Base-by-base conservation (phyloP, 2,888 invertebrate genomes). In the Myathropa florea region DNA sequence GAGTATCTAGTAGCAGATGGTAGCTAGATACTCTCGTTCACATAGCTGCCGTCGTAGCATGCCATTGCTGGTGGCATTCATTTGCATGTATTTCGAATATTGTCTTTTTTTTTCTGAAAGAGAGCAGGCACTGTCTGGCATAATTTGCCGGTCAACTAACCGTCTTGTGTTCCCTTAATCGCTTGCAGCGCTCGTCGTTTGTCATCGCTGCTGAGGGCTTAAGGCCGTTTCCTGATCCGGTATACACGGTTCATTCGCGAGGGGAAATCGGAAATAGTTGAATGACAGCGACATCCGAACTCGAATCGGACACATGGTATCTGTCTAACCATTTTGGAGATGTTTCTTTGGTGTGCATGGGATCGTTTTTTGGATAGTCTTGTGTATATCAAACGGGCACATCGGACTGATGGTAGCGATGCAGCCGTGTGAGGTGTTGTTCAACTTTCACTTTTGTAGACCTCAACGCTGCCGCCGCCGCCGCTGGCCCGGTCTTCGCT, bases 181-280 rank as follows among this genome's bases (percentile, higher is more conserved):
- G 67, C 21, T 60, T 53, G 30, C 12, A 18, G n/a, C 23, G 18
- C n/a, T 4, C 53, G 65, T 60, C 24, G 10, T 24, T 57, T 57
- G 57, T 28, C 14, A 21, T 46, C 63, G 39, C 21, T n/a, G 60
- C 46, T 28, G 33, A 71, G 81, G 71, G 55, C 71, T 53, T 81
- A 75, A 76, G 70, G 76, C 81, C 57, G 36, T 70, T 81, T 81
- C 84, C 81, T 81, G 61, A 55, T 68, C 63, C 72, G 71, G 39
- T 63, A 39, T 63, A 65, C 14, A 33, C 21, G 55, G 65, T 53
- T 46, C 67, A 68, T 63, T 68, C 59, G 70, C 64, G 70, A 64
- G 82, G 85, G 82, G 85, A 85, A 85, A 85, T 85, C 85, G 85
- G 76, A 85, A 85, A 81, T 85, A 77, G 77, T 55, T 77, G 85